These are phyloP conservation scores for Busseola fusca DNA, from an alignment of 2,888 invertebrate species.

Conservation along the genomic window DNA sequence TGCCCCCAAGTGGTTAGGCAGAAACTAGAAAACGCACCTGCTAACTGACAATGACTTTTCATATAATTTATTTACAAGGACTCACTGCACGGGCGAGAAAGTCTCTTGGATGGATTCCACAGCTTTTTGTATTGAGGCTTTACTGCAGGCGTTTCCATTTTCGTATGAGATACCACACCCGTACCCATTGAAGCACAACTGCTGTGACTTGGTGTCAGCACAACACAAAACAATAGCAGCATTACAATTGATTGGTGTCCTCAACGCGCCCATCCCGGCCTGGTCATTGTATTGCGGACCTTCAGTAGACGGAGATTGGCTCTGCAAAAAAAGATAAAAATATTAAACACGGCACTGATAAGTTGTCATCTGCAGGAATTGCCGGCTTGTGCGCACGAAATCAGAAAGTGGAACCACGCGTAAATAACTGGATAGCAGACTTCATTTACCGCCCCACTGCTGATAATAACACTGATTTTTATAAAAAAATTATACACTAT, in stretches of 20 bases:
- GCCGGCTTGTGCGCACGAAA: slow-evolving; percentile 51
- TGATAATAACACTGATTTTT: slow-evolving; percentile 35
- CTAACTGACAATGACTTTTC: slow-evolving; percentile 66
- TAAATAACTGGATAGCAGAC: slow-evolving; percentile 49
- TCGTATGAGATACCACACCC: slow-evolving; percentile 68
- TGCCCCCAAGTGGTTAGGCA: neutral
- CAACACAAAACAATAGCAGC: slow-evolving; percentile 80
- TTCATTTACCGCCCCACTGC: slow-evolving; percentile 35
- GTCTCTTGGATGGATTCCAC: slow-evolving; percentile 70
- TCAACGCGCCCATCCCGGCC: slow-evolving; percentile 12
- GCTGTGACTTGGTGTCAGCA: slow-evolving; percentile 54
- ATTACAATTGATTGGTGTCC: slow-evolving; percentile 69
- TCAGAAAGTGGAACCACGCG: slow-evolving; percentile 65
- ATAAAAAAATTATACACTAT: slow-evolving; percentile 24
- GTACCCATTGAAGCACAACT: slow-evolving; percentile 72
- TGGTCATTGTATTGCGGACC: slow-evolving; percentile 53
- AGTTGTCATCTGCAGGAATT: slow-evolving; percentile 49
- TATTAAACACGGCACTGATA: slow-evolving; percentile 43
- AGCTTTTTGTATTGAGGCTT: slow-evolving; percentile 66
- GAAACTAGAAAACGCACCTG: neutral
- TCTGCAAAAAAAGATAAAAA: slow-evolving; percentile 59
- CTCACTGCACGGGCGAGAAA: slow-evolving; percentile 71
- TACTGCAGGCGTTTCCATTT: slow-evolving; percentile 68
- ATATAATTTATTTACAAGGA: slow-evolving; percentile 21
- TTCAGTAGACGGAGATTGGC: slow-evolving; percentile 53